Conservation (phyloP, 2,888 invertebrate genomes). For the Leucoma salicis region DNA sequence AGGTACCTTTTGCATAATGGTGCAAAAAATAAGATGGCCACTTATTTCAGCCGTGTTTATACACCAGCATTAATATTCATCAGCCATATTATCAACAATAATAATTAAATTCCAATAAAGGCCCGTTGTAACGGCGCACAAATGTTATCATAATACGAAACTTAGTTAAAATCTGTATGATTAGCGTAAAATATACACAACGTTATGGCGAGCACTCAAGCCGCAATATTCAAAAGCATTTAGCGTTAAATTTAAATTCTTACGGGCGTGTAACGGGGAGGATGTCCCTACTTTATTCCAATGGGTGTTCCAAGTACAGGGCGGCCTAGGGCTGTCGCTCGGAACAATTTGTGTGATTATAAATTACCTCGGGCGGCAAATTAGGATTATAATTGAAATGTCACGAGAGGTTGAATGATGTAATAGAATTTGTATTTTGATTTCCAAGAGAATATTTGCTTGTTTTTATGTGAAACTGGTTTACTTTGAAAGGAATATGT, state of each 20-base stretch:
- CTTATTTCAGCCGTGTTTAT: too few species aligned
- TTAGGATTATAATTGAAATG: constrained; percentile 30
- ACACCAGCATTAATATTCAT: too few species aligned
- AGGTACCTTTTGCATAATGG: too few species aligned
- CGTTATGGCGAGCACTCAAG: constrained; percentile 3
- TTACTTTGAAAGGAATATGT: too few species aligned
- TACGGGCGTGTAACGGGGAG: constrained; percentile 29
- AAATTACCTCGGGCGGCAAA: constrained; percentile 23
- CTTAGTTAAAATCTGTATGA: neutral
- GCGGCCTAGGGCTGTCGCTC: constrained; percentile 31
- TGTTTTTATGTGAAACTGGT: neutral
- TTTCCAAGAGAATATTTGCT: neutral
- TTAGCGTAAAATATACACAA: constrained; percentile 4
- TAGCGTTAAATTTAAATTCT: constrained; percentile 33
- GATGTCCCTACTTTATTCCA: constrained; percentile 45
- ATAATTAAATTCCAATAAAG: too few species aligned
- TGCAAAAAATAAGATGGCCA: too few species aligned
- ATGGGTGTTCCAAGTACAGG: constrained; percentile 28
- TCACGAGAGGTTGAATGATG: neutral
- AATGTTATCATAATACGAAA: neutral
- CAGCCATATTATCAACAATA: too few species aligned
- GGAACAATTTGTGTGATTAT: constrained; percentile 27
- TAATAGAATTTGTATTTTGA: neutral
- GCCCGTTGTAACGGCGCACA: neutral
- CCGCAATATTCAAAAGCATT: constrained; percentile 21